phyloP scores from a whole-genome alignment of 2,888 invertebrate species.

The Oxycera nigricornis region DNA sequence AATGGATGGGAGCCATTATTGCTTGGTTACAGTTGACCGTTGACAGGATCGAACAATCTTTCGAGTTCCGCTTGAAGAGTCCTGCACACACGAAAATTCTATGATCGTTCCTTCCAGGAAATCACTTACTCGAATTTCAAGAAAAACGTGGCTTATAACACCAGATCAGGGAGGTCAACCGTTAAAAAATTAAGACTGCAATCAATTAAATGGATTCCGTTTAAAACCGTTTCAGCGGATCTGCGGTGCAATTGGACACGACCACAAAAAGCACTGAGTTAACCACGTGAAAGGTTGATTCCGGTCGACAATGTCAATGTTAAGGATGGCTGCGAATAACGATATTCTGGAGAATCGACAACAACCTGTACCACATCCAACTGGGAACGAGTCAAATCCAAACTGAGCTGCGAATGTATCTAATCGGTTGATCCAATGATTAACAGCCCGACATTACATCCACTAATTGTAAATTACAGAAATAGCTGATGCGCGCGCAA shows the following conservation, averaged over 20 bases:
- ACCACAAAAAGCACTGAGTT: not conserved
- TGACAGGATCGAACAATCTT: not conserved
- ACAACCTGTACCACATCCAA: not conserved
- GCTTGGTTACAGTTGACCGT: not conserved
- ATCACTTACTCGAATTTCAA: not conserved
- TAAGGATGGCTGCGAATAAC: not conserved
- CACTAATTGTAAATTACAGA: constrained; percentile 16
- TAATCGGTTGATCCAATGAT: constrained; percentile 16
- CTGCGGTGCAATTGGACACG: no score
- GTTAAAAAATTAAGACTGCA: no score
- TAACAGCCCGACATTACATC: not conserved
- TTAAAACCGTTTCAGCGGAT: no score
- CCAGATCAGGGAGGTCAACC: no score
- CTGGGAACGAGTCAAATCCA: not conserved
- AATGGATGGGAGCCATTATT: constrained; percentile 6
- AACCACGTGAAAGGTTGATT: not conserved
- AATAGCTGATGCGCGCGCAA: constrained; percentile 39
- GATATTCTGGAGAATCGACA: not conserved
- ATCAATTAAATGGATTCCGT: no score
- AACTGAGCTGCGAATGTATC: constrained; percentile 25
- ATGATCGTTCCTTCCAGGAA: not conserved
- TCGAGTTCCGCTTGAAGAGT: not conserved
- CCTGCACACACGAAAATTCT: not conserved
- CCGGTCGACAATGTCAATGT: constrained; percentile 21
- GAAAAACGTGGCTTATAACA: not conserved